These are phyloP conservation scores for Nannobrachium achirus DNA, from an alignment of 2,113 vertebrate genomes.

Conservation along the genomic window DNA sequence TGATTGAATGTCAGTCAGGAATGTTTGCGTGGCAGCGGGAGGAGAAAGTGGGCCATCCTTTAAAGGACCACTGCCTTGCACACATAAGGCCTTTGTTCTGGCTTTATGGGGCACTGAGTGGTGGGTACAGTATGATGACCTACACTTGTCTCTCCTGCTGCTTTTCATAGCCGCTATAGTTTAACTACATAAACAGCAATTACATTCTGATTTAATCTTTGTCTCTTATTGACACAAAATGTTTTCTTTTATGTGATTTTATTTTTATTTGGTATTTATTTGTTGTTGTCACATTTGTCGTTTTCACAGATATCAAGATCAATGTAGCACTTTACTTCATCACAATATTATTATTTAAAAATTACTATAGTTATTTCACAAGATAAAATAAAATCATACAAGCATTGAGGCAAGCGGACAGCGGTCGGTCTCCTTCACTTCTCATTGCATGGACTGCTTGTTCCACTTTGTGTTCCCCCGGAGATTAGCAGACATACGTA, in stretches of 20 bases:
- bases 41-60: slow-evolving; percentile 70
- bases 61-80: slow-evolving; percentile 68
- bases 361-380: neutral
- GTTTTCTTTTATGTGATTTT: slow-evolving; percentile 7
- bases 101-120: slow-evolving; percentile 59
- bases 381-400: slow-evolving; percentile 10
- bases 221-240: slow-evolving; percentile 22
- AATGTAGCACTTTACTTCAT: slow-evolving; percentile 23
- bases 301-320: slow-evolving; percentile 18
- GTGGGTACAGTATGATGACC: slow-evolving; percentile 66
- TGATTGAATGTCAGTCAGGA: slow-evolving; percentile 85
- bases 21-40: slow-evolving; percentile 76
- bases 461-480: slow-evolving; percentile 42
- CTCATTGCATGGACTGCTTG: slow-evolving; percentile 7
- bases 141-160: slow-evolving; percentile 34
- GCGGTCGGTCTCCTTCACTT: slow-evolving; percentile 21
- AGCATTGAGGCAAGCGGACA: slow-evolving; percentile 10
- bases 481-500: slow-evolving; percentile 32
- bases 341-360: neutral
- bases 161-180: slow-evolving; percentile 41
- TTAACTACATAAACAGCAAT: slow-evolving; percentile 40
- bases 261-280: slow-evolving; percentile 15
- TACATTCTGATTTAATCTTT: slow-evolving; percentile 38
- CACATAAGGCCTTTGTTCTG: slow-evolving; percentile 72
- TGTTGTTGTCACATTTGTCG: neutral